Evolutionary conservation across 2,797 vertebrate genomes (phyloP).

Genomic region (Spea hammondii): DNA sequence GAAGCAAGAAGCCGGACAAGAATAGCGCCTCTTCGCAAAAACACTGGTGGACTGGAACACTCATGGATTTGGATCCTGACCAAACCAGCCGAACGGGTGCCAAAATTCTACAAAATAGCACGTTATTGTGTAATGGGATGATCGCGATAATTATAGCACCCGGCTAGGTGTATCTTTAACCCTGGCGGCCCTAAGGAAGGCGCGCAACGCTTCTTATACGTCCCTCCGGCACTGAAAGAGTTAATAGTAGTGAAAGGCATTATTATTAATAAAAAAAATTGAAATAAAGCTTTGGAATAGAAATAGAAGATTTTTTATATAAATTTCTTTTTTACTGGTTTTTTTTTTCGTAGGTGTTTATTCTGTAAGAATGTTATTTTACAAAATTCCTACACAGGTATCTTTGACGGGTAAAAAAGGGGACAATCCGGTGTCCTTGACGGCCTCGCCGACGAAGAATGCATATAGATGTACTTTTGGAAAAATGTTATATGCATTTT

Average conservation of each 20-base stretch:
- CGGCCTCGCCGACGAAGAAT: no score
- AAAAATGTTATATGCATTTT: no score
- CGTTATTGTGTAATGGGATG: slow-evolving; percentile 74
- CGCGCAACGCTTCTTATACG: neutral
- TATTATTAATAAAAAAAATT: no score
- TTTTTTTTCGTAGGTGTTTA: no score
- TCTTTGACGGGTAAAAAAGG: no score
- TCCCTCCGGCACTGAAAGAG: neutral
- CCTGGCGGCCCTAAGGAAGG: neutral
- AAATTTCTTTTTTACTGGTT: no score
- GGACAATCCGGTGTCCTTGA: no score
- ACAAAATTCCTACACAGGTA: no score
- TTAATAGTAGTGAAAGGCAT: neutral
- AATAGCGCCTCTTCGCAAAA: slow-evolving; percentile 74
- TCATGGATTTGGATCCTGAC: slow-evolving; percentile 78
- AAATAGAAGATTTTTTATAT: no score
- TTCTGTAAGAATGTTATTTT: no score
- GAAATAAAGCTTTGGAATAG: no score
- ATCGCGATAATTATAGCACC: slow-evolving; percentile 41
- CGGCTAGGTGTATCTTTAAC: slow-evolving; percentile 24
- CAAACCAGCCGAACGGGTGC: slow-evolving; percentile 76
- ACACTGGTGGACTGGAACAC: slow-evolving; percentile 79
- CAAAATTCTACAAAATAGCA: slow-evolving; percentile 82
- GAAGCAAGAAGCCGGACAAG: slow-evolving; percentile 73
- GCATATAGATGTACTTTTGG: no score